These are phyloP conservation scores for Macroramphosus scolopax DNA, from an alignment of 2,797 vertebrate species.

Conservation along the genomic window DNA sequence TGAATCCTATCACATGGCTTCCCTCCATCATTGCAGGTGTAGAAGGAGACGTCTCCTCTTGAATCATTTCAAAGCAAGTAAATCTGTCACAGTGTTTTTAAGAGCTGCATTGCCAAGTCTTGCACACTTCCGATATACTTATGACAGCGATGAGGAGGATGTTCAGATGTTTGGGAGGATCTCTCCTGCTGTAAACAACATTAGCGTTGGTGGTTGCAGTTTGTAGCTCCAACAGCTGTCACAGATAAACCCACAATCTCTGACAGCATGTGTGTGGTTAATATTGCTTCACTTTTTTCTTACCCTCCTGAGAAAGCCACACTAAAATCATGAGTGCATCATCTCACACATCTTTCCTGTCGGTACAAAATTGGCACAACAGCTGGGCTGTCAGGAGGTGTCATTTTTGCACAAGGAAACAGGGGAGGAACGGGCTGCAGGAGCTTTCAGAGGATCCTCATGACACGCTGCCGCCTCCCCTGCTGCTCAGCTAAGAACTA, in stretches of 20 bases:
- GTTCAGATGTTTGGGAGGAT: slow-evolving; percentile 27
- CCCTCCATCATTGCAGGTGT: slow-evolving; percentile 27
- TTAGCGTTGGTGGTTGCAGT: slow-evolving; percentile 28
- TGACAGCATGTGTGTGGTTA: slow-evolving; percentile 8
- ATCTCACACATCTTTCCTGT: slow-evolving; percentile 44
- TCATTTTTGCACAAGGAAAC: slow-evolving; percentile 37
- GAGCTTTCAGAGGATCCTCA: slow-evolving; percentile 42
- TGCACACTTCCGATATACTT: slow-evolving; percentile 30
- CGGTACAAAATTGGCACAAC: slow-evolving; percentile 46
- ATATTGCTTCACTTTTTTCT: slow-evolving; percentile 7
- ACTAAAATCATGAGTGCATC: slow-evolving; percentile 54
- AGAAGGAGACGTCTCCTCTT: slow-evolving; percentile 13
- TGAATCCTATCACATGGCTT: slow-evolving; percentile 40
- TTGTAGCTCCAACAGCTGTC: slow-evolving; percentile 24
- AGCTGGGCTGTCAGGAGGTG: slow-evolving; percentile 64
- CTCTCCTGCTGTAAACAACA: slow-evolving; percentile 22
- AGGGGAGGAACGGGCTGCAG: slow-evolving; percentile 34
- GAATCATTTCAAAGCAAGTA: slow-evolving; percentile 38
- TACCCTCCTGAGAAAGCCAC: slow-evolving; percentile 23
- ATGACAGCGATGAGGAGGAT: slow-evolving; percentile 33
- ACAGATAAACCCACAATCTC: slow-evolving; percentile 23
- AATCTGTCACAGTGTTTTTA: slow-evolving; percentile 26
- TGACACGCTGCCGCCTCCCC: slow-evolving; percentile 33
- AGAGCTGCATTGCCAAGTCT: slow-evolving; percentile 17
- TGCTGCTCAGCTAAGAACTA: slow-evolving; percentile 46